Percentiles rank a stretch among this genome's conserved stretches.
phyloP scores from a whole-genome alignment of 2,113 vertebrate species.

The Cathartes aura region DNA sequence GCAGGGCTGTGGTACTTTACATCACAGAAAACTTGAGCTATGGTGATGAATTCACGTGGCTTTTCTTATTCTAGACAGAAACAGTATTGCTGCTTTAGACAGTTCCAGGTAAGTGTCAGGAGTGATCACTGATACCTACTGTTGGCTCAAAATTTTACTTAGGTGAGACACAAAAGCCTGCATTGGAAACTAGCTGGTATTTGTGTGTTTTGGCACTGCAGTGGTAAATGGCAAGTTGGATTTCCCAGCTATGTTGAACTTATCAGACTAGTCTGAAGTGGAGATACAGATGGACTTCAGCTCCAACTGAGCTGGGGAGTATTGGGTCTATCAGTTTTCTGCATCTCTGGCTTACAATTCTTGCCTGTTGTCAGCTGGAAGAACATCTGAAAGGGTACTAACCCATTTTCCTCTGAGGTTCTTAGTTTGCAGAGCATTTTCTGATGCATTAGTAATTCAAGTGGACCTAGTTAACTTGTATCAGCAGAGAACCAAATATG shows the following conservation, averaged over 20 bases:
- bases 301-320: neutral
- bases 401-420: neutral
- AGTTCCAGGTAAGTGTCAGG: neutral
- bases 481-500: neutral
- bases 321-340: neutral
- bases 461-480: neutral
- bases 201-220: neutral
- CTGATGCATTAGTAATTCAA: neutral
- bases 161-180: neutral
- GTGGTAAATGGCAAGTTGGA: neutral
- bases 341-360: neutral
- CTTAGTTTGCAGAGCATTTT: neutral
- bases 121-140: neutral
- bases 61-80: neutral
- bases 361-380: neutral
- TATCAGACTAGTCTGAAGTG: neutral
- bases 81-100: neutral
- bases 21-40: rapidly evolving
- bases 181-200: neutral
- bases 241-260: neutral
- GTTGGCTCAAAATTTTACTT: neutral
- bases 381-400: neutral
- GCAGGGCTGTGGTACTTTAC: neutral
- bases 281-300: neutral
- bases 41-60: neutral